phyloP scores from a whole-genome alignment of 1,140 invertebrate species.

The Dryas iulia region DNA sequence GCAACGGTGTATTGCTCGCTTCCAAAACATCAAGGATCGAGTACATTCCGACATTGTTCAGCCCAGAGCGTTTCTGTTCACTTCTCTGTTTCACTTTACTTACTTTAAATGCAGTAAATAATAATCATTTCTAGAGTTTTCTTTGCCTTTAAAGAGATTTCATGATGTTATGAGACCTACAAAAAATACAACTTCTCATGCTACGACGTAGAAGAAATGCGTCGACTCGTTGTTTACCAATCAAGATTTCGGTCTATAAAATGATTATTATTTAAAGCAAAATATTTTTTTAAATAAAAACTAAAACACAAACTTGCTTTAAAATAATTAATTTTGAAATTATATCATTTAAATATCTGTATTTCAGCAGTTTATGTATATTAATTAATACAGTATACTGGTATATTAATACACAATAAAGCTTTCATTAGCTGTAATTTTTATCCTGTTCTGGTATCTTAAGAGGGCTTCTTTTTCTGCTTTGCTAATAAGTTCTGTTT shows the following conservation, averaged over 20 bases:
- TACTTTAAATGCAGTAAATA: not conserved
- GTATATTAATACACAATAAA: not conserved
- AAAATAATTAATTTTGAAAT: too few relatives aligned
- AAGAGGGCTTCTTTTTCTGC: conserved; percentile 23
- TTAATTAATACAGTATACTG: too few relatives aligned
- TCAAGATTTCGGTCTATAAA: not conserved
- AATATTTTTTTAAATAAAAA: too few relatives aligned
- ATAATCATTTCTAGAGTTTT: too few relatives aligned
- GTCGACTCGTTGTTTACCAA: not conserved
- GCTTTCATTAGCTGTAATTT: conserved; percentile 12
- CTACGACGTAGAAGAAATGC: not conserved
- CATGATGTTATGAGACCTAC: too few relatives aligned
- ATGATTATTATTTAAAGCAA: not conserved
- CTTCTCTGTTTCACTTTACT: conserved; percentile 25
- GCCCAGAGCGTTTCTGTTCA: conserved; percentile 24
- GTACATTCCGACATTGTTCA: conserved; percentile 41
- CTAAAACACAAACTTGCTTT: too few relatives aligned
- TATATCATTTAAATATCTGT: too few relatives aligned
- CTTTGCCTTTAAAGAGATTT: too few relatives aligned
- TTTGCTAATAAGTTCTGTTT: conserved; percentile 31
- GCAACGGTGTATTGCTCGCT: conserved; percentile 53
- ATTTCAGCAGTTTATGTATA: too few relatives aligned
- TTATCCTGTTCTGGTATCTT: conserved; percentile 14
- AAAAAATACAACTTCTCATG: not conserved
- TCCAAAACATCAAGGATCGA: conserved; percentile 60